phyloP scores from a whole-genome alignment of 2,888 invertebrate genomes.

The Poecilus cupreus region DNA sequence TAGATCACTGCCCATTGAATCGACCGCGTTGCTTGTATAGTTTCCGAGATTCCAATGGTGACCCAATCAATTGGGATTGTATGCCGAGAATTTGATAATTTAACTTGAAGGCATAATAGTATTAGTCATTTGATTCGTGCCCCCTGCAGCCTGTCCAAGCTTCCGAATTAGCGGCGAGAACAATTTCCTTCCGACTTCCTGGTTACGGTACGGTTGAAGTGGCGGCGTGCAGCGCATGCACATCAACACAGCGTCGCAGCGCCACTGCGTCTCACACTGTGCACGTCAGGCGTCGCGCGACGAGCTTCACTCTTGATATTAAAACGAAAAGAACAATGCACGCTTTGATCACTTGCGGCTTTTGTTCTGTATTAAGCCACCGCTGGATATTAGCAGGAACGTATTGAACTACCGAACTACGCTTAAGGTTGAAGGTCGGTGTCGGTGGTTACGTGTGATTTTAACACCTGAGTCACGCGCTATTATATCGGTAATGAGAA shows the following conservation, averaged over 20 bases:
- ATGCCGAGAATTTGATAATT: no score
- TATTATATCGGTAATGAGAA: slow-evolving; percentile 1
- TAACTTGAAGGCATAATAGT: no score
- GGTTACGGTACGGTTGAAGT: not conserved
- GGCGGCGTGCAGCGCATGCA: not conserved
- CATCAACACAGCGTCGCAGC: not conserved
- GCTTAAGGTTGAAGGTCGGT: slow-evolving; percentile 20
- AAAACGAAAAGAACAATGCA: slow-evolving; percentile 54
- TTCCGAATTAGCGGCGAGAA: not conserved
- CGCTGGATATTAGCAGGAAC: slow-evolving; percentile 44
- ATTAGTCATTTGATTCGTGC: no score
- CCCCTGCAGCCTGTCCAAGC: not conserved
- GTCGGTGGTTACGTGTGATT: not conserved
- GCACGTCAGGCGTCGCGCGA: not conserved
- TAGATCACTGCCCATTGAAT: no score
- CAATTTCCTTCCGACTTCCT: not conserved
- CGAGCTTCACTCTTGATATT: slow-evolving; percentile 51
- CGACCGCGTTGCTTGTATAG: no score
- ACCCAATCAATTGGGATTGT: no score
- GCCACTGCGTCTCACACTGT: not conserved
- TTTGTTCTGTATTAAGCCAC: slow-evolving; percentile 38
- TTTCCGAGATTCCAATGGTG: no score
- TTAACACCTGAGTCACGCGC: slow-evolving; percentile 20
- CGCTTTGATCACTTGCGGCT: slow-evolving; percentile 56
- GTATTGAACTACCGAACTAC: slow-evolving; percentile 23